These are phyloP conservation scores for Bufo bufo DNA, from an alignment of 2,113 vertebrate species.

Conservation along the genomic window DNA sequence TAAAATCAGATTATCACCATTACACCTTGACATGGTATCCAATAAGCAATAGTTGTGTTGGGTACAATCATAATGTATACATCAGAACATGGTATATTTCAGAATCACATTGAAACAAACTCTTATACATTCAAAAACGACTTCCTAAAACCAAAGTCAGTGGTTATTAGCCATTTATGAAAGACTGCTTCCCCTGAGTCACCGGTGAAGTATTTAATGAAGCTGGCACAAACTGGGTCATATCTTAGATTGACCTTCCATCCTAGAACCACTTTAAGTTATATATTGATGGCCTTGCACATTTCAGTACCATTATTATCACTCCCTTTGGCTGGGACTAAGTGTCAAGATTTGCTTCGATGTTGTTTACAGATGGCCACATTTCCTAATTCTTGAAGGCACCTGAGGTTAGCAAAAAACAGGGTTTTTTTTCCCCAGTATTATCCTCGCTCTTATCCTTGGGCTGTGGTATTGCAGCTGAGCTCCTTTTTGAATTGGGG, in stretches of 20 bases:
- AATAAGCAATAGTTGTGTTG: constrained; percentile 5
- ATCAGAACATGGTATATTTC: not conserved
- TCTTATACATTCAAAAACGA: not conserved
- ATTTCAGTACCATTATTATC: not conserved
- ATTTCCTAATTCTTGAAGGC: not conserved
- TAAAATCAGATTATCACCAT: constrained; percentile 39
- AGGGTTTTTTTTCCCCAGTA: too few relatives aligned
- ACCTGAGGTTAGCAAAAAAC: too few relatives aligned
- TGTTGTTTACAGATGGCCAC: not conserved
- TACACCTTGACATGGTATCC: constrained; percentile 33
- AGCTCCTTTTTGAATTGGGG: too few relatives aligned
- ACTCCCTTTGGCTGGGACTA: not conserved
- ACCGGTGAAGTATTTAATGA: not conserved
- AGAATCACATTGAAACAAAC: not conserved
- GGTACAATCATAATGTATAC: constrained; percentile 12
- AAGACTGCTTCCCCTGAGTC: not conserved
- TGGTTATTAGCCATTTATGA: not conserved
- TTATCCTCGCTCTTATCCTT: too few relatives aligned
- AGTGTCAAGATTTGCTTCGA: not conserved
- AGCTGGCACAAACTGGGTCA: not conserved
- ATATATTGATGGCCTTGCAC: not conserved
- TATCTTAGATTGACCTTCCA: not conserved
- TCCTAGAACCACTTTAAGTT: not conserved
- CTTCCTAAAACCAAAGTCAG: not conserved
- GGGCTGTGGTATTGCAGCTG: too few relatives aligned